Evolutionary conservation across 2,888 invertebrate genomes (phyloP), one percentile per base, ranked within the genome.

Genomic region (Neria commutata): DNA sequence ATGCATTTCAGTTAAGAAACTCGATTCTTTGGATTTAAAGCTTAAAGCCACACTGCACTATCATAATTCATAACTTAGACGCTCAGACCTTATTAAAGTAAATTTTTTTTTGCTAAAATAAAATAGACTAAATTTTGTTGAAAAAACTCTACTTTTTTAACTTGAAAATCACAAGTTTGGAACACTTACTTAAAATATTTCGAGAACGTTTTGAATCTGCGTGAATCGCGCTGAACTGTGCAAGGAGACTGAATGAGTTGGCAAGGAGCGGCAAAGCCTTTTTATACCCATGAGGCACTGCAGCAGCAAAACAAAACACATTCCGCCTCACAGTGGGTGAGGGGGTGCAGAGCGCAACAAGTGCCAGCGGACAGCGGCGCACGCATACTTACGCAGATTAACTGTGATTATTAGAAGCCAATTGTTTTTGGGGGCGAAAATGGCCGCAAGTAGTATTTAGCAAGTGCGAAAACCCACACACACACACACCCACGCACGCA

Each of bases 341-440:
- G 50, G 26, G 34, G 56, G 56, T 52, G 2, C 14, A 46, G 17
- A 25, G 37, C 26, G 24, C 49, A 17, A 11, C 34, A 47, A 49
- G 40, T n/a, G 16, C 48, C 26, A 37, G 25, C 52, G 52, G 58
- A 60, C 65, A 58, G n/a, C n/a, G n/a, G n/a, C n/a, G n/a, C 63
- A 56, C 59, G 55, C 65, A 64, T 61, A 66, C 68, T 63, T 66
- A 72, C 70, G 67, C 56, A 74, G 75, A 78, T 78, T 78, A 79
- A 75, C 67, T 68, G 65, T 64, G 74, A 76, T 76, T 78, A 79
- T 78, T 78, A 76, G 75, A 70, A 67, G 72, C 64, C 76, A 73
- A 75, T 79, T 79, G 75, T 79, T 76, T 68, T 64, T 50, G n/a
- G n/a, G n/a, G n/a, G n/a, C 55, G 64, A 61, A 54, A 49, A 64